These are phyloP conservation scores for Habrosyne pyritoides DNA, from an alignment of 2,888 invertebrate genomes.

Conservation along the genomic window DNA sequence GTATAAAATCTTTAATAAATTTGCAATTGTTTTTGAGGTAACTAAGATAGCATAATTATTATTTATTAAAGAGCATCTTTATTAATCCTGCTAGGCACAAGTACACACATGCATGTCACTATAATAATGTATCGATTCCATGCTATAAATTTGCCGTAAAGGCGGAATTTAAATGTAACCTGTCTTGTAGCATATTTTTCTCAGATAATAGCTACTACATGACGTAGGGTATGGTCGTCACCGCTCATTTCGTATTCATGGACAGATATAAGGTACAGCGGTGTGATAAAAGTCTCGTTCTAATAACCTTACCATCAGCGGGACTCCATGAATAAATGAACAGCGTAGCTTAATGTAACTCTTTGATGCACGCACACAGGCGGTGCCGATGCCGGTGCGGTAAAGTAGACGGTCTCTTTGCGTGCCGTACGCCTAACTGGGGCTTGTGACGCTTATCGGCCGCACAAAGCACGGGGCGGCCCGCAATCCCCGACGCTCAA, in stretches of 20 bases:
- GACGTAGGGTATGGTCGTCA: neutral
- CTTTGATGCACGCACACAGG: conserved; percentile 69
- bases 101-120: no score
- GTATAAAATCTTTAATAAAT: no score
- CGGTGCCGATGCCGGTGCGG: no score
- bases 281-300: conserved; percentile 30
- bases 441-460: conserved; percentile 41
- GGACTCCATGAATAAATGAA: conserved; percentile 64
- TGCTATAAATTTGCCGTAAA: neutral
- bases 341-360: conserved; percentile 60
- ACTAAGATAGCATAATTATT: no score
- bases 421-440: conserved; percentile 41
- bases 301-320: conserved; percentile 48
- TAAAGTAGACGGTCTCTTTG: conserved; percentile 45
- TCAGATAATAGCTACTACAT: neutral
- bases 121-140: no score
- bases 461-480: conserved; percentile 60
- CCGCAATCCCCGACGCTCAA: conserved; percentile 57
- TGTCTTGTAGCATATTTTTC: neutral
- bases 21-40: no score
- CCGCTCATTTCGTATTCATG: neutral
- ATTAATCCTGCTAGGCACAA: no score
- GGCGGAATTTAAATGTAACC: neutral
- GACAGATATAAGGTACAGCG: neutral
- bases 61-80: no score